Evolutionary conservation across 2,888 invertebrate genomes (phyloP).

Genomic region (Oscheius myriophilus): DNA sequence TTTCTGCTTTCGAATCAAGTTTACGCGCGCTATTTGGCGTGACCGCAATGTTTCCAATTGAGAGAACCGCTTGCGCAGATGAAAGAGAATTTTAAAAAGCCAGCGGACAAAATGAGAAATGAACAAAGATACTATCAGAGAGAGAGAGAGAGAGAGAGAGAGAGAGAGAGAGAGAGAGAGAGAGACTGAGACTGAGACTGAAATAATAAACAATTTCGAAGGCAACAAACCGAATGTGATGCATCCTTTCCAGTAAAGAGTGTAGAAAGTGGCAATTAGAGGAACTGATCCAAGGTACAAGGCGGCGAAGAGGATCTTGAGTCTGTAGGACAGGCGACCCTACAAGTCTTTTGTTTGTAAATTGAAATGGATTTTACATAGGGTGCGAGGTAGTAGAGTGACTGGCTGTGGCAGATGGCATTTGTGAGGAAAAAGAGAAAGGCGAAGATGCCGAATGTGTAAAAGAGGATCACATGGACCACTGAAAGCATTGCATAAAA

Average conservation of each 20-base stretch:
- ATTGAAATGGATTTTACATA: slow-evolving; percentile 46
- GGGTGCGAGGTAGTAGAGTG: slow-evolving; percentile 64
- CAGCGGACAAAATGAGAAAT: no score
- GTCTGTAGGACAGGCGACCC: slow-evolving; percentile 60
- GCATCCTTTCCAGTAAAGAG: slow-evolving; percentile 67
- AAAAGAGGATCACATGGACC: slow-evolving; percentile 61
- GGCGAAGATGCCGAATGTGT: slow-evolving; percentile 62
- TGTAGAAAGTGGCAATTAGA: slow-evolving; percentile 60
- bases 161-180: no score
- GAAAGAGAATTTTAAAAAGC: no score
- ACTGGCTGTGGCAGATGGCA: slow-evolving; percentile 62
- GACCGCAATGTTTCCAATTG: no score
- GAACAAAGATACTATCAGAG: no score
- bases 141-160: no score
- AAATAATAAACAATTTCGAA: background rate
- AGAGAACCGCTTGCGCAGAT: no score
- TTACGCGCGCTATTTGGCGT: no score
- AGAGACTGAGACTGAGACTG: background rate
- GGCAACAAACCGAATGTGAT: slow-evolving; percentile 58
- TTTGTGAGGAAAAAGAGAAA: slow-evolving; percentile 64
- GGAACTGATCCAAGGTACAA: slow-evolving; percentile 61
- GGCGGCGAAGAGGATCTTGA: slow-evolving; percentile 53
- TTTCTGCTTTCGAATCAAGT: background rate
- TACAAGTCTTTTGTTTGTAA: slow-evolving; percentile 28
- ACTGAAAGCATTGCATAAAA: slow-evolving; percentile 40